Base-by-base conservation (phyloP, 1,140 invertebrate species). In the Bombus confusus region DNA sequence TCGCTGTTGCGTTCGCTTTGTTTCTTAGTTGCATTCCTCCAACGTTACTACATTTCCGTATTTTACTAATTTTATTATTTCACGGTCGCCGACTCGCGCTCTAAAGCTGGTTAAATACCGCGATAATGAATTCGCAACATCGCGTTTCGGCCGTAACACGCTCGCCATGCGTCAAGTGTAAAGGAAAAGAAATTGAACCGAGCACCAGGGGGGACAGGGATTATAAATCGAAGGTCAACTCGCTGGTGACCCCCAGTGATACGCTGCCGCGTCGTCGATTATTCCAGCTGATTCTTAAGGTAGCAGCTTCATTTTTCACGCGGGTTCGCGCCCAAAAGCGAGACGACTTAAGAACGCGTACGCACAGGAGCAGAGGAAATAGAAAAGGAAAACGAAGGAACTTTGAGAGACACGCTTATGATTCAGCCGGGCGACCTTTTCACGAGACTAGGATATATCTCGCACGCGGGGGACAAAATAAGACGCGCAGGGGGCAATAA, bases 141-240 rank as follows among this genome's bases (percentile, higher is more conserved):
- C 28, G 37, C 12, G 52, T 25, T 25, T 68, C 80, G 59, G 6
- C 22, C 5, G 69, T 31, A 52, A 25, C 18, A 25, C 72, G 64
- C n/a, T 66, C 34, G 72, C 62, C 73, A n/a, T 31, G 78, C 43
- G 64, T 39, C 69, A 64, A 52, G 72, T n/a, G 69, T 41, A 81
- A 86, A 69, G 80, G 34, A 74, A 43, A 81, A 86, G 77, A 76
- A 74, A 86, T 81, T 43, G 79, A 81, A 81, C 18, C 31, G 18
- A 52, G 43, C 72, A 76, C 71, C 71, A 22, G 47, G 80, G 64
- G 62, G 79, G 87, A 83, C 79, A 75, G 47, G 80, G 62, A 86
- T 86, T 73, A 88, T 86, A 88, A 86, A 86, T 86, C 73, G 72
- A 86, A 86, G 84, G 84, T 86, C 80, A 75, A 76, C 72, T 75